Conservation (phyloP, 2,113 vertebrate genomes). For the Paedocypris sp. region DNA sequence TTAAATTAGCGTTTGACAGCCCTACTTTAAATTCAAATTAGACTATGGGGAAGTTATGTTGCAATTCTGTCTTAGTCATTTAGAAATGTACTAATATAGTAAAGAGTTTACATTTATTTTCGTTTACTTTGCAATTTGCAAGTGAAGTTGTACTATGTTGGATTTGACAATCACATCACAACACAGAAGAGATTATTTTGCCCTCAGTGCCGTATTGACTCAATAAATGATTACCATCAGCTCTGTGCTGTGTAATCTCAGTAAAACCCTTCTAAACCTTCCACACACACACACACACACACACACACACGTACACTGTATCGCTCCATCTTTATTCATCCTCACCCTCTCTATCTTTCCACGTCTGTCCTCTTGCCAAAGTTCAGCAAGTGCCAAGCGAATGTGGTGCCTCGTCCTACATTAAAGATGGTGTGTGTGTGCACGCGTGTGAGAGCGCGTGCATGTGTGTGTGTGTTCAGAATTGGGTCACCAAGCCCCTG, state of each 20-base stretch:
- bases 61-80: too few relatives aligned
- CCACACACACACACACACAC: not conserved
- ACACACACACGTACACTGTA: not conserved
- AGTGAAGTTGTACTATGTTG: too few relatives aligned
- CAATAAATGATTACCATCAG: conserved; percentile 11
- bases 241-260: conserved; percentile 1
- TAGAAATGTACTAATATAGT: too few relatives aligned
- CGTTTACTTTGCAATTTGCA: too few relatives aligned
- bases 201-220: not conserved
- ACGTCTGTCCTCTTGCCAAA: not conserved
- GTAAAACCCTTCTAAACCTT: not conserved
- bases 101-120: too few relatives aligned
- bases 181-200: conserved; percentile 8
- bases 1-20: too few relatives aligned
- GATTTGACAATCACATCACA: not conserved
- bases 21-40: too few relatives aligned
- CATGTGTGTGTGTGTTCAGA: conserved; percentile 23
- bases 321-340: not conserved
- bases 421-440: conserved; percentile 19
- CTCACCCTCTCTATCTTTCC: not conserved
- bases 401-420: conserved; percentile 34
- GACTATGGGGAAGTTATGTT: too few relatives aligned
- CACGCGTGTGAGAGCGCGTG: too few relatives aligned
- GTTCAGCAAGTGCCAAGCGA: conserved; percentile 8
- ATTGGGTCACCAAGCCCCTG: conserved; percentile 40